Base-by-base conservation (phyloP, 2,888 invertebrate species). In the Halictus quadricinctus region DNA sequence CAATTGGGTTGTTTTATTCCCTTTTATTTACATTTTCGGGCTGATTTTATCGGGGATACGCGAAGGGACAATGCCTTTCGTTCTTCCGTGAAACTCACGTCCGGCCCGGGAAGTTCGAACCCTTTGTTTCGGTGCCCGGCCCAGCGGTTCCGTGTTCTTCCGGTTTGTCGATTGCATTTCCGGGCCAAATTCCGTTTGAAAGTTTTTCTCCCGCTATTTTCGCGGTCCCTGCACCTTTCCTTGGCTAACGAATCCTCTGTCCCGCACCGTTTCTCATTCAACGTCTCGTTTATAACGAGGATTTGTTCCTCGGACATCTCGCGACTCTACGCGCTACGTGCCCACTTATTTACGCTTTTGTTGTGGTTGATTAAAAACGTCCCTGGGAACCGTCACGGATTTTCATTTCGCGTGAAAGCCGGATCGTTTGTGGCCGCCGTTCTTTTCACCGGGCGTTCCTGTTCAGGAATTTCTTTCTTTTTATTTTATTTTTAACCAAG, bases 281-380 rank as follows among this genome's bases (percentile, higher is more conserved):
- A 36, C 29, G 66, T 36, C 8, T 29, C 36, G 36, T 36, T 36
- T 66, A 36, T 66, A 66, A 66, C 36, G 66, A 10, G 66, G 66
- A 66, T 66, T 21, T 21, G 66, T 36, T 36, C 66, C 66, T 36
- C 21, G 15, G 36, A 66, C 66, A 66, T 66, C 2, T 41, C 43
- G 69, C 43, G 41, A 36, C 43, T 41, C 66, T 36, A 36, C 36
- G 3, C 29, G 8, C 21, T 43, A 21, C 69, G 43, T 41, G 18
- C 48, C 64, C 69, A 66, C 76, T 58, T 43, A 75, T 41, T 46
- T 66, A 72, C 66, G 60, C 73, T 73, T 41, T 80, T 50, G 48
- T 85, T 78, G 46, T 41, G 75, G 43, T 66, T 72, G 50, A 76
- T 85, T 80, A 85, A 85, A 85, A 76, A 84, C 75, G 43, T 41